Conservation (phyloP, 1,140 invertebrate species). For the Bicyclus anynana region DNA sequence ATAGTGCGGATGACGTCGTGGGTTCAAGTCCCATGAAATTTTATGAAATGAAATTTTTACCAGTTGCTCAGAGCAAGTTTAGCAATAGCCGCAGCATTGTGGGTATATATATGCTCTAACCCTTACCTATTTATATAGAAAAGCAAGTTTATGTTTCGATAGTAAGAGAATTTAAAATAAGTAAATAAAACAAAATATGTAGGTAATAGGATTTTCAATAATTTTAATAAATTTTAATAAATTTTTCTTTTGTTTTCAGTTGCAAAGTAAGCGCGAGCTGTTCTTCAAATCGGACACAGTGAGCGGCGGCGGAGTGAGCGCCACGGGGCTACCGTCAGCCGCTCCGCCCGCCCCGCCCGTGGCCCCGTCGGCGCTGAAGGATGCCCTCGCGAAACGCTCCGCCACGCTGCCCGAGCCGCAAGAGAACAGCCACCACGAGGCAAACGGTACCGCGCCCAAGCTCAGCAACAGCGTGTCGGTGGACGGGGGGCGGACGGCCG, state of each 20-base stretch:
- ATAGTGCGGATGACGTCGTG: too few species aligned
- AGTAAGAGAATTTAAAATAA: too few species aligned
- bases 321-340: constrained; percentile 50
- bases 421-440: constrained; percentile 63
- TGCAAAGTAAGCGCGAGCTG: constrained; percentile 86
- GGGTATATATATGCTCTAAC: too few species aligned
- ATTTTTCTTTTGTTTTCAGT: constrained; percentile 71
- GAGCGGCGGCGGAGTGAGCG: constrained; percentile 58
- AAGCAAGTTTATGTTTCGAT: too few species aligned
- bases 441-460: constrained; percentile 55
- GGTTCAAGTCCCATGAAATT: too few species aligned
- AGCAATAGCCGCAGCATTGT: too few species aligned
- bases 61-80: too few species aligned
- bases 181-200: too few species aligned
- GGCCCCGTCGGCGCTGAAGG: constrained; percentile 58
- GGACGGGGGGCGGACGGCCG: constrained; percentile 72
- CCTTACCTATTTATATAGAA: too few species aligned
- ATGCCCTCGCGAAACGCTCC: constrained; percentile 63
- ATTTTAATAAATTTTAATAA: background rate
- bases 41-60: too few species aligned
- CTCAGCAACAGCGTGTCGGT: constrained; percentile 63
- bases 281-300: constrained; percentile 83
- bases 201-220: too few species aligned
- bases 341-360: constrained; percentile 62
- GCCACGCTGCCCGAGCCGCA: constrained; percentile 57